Percentiles rank a stretch among this genome's conserved stretches.
phyloP scores from a whole-genome alignment of 2,888 invertebrate genomes.

The Anthoptus insignis region DNA sequence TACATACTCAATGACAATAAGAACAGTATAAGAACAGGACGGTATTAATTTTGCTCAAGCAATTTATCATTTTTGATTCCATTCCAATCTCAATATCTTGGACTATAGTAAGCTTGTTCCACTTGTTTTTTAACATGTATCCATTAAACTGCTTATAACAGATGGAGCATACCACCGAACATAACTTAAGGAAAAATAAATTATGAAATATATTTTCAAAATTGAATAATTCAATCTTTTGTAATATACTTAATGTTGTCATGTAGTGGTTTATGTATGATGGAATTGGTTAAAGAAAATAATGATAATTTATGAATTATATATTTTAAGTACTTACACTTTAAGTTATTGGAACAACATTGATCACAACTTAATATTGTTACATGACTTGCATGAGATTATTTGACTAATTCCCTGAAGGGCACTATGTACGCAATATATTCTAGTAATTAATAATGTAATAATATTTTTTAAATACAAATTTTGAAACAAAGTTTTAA shows the following conservation, averaged over 20 bases:
- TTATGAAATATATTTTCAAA: too few species aligned
- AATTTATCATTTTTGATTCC: too few species aligned
- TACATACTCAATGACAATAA: too few species aligned
- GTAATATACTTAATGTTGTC: too few species aligned
- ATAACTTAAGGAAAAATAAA: background rate
- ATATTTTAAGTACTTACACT: conserved; percentile 5
- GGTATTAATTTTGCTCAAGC: too few species aligned
- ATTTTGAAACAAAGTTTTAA: background rate
- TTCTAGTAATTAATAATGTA: background rate
- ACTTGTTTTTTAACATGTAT: background rate
- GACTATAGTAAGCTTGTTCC: too few species aligned
- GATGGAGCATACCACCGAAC: conserved; percentile 28
- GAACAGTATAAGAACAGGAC: too few species aligned
- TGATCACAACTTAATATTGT: conserved; percentile 1
- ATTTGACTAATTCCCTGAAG: background rate
- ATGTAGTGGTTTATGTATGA: too few species aligned
- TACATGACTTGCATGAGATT: background rate
- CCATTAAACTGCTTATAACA: background rate
- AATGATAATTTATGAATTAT: background rate
- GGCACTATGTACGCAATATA: background rate
- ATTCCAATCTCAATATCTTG: too few species aligned
- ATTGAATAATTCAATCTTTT: too few species aligned
- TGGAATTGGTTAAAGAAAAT: background rate
- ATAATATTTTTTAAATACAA: background rate
- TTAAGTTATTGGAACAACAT: background rate